phyloP scores from a whole-genome alignment of 2,888 invertebrate genomes.

The Erannis defoliaria region DNA sequence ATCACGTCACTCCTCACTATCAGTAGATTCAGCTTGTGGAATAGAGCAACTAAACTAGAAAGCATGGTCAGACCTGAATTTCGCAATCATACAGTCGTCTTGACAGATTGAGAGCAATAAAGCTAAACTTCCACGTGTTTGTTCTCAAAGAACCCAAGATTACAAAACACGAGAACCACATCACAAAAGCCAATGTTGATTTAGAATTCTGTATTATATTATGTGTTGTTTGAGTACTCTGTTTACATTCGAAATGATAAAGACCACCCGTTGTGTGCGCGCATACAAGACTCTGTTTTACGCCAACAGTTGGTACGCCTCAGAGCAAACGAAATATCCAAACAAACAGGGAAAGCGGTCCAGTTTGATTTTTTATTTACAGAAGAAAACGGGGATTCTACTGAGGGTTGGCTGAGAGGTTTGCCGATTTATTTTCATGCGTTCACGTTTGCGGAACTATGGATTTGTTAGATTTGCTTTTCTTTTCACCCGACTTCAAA shows the following conservation, averaged over 20 bases:
- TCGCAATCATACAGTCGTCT: conserved; percentile 21
- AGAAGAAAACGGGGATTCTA: conserved; percentile 33
- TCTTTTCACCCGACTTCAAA: no score
- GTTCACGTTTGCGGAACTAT: conserved; percentile 18
- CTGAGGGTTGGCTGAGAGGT: conserved; percentile 30
- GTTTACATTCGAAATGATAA: conserved; percentile 83
- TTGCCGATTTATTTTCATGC: conserved; percentile 30
- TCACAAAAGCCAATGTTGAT: conserved; percentile 64
- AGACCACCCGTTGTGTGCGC: conserved; percentile 76
- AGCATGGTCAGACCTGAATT: neutral
- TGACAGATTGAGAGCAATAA: conserved; percentile 31
- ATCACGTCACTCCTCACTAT: no score
- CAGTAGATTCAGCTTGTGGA: no score
- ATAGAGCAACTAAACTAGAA: neutral
- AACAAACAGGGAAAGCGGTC: conserved; percentile 77
- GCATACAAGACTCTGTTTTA: conserved; percentile 38
- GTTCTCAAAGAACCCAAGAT: conserved; percentile 32
- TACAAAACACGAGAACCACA: conserved; percentile 44
- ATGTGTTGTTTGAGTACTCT: conserved; percentile 71
- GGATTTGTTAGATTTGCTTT: conserved; percentile 10
- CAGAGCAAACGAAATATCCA: conserved; percentile 76
- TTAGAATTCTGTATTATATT: conserved; percentile 76
- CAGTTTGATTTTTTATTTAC: conserved; percentile 63
- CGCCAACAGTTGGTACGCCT: conserved; percentile 75
- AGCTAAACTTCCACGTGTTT: conserved; percentile 36